Base-by-base conservation (phyloP, 2,797 vertebrate genomes). In the Poeciliopsis infans region DNA sequence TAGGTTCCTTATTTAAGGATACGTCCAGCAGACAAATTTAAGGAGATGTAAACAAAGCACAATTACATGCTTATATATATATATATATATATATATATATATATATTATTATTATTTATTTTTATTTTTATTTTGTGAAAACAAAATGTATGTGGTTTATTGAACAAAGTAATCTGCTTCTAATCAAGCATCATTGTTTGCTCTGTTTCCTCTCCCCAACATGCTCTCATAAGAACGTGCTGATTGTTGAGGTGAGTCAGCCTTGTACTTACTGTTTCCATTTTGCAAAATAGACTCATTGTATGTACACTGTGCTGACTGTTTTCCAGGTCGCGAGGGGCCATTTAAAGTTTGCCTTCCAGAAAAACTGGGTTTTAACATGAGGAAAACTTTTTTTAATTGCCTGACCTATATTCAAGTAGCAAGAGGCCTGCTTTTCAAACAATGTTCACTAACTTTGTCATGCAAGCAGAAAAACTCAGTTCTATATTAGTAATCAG, bases 171-270 rank as follows among this genome's bases (percentile, higher is more conserved):
- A 80, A 79, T 84, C 59, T 82, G 77, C 89, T 87, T 77, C 82
- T 79, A 80, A 86, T 83, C 68, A 69, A 82, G 36, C 66, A 25
- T 69, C 11, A 83, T 41, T 88, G 84, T 88, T 73, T 90, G 49
- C 51, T 79, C 80, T 71, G 72, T 78, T 85, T 78, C 33, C 80
- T 81, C 64, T 82, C 66, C 85, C 57, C 81, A 61, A 80, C 83
- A 83, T 85, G 81, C 77, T 53, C 46, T 55, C 84, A 64, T 87
- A 83, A 96, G 96, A 96, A 96, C 46, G 94, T 96, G 53, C 93
- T 96, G 89, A 94, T 96, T 80, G 95, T 96, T 72, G 96, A 96
- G 95, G 95, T 96, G 84, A 96, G 95, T 95, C 85, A 85, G 72
- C 77, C 68, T 43, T 86, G 31, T 79, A 88, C 87, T 75, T 80